Percentiles rank a stretch among this genome's conserved stretches.
Conservation (phyloP, 92 coral and sea anemone species). For the Pocillopora grandis region DNA sequence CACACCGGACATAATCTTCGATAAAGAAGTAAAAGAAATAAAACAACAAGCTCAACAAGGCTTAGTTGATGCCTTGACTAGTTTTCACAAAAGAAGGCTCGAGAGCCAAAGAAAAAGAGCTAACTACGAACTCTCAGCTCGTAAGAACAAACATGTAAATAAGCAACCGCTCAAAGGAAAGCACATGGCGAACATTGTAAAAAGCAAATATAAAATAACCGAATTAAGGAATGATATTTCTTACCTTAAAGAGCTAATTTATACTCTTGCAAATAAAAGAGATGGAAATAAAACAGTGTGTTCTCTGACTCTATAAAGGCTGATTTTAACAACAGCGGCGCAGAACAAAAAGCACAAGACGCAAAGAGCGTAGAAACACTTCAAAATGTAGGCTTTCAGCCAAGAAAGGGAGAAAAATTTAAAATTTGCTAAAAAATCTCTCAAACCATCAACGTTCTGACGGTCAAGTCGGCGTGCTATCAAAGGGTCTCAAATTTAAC, state of each 20-base stretch:
- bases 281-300: background rate
- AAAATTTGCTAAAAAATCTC: background rate
- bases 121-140: no score
- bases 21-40: slow-evolving; percentile 12
- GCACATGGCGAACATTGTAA: background rate
- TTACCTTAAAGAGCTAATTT: no score
- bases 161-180: no score
- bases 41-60: slow-evolving; percentile 11
- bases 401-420: background rate
- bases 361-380: background rate
- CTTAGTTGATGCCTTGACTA: slow-evolving; percentile 1
- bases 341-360: background rate
- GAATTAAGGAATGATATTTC: no score
- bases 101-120: no score
- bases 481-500: no score
- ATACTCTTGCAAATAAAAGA: background rate
- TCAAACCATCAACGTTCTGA: background rate
- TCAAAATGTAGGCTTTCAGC: background rate
- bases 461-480: background rate
- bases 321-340: background rate
- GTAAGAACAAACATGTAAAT: no score
- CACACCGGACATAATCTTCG: slow-evolving; percentile 1
- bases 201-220: background rate
- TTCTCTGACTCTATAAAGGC: background rate
- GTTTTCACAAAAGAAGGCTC: no score